Evolutionary conservation across 2,888 invertebrate species (phyloP).

Genomic region (Acanthosepion pharaonis): DNA sequence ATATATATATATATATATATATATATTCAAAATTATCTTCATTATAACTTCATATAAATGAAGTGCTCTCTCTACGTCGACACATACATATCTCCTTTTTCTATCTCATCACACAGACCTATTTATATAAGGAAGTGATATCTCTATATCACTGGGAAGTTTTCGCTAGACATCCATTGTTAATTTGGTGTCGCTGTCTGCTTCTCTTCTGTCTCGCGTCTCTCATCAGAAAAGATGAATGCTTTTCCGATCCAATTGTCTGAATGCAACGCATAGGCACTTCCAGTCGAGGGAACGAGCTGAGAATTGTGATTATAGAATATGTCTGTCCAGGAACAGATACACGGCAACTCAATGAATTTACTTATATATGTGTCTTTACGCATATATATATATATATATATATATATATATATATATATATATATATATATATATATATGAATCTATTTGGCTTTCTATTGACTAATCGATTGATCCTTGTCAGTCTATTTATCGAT

Average conservation of each 20-base stretch:
- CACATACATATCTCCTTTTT: not conserved
- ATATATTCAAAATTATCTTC: not conserved
- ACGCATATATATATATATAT: too few species aligned
- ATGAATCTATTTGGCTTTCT: too few species aligned
- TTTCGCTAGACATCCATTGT: not conserved
- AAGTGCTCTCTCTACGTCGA: too few species aligned
- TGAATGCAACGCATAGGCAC: not conserved
- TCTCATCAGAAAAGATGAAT: conserved; percentile 8
- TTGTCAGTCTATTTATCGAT: too few species aligned
- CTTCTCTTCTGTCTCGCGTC: not conserved
- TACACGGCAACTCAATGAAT: not conserved
- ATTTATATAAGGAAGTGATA: not conserved
- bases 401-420: too few species aligned
- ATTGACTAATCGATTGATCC: too few species aligned
- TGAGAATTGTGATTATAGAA: not conserved
- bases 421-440: too few species aligned
- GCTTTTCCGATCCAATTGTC: conserved; percentile 33
- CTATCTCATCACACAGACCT: not conserved
- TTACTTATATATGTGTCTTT: not conserved
- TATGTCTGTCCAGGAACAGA: not conserved
- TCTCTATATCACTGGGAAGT: not conserved
- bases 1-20: not conserved
- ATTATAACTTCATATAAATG: too few species aligned
- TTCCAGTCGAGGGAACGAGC: not conserved
- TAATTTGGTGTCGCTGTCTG: not conserved